phyloP scores from a whole-genome alignment of 2,113 vertebrate genomes.

The Chamaetylas fuelleborni region DNA sequence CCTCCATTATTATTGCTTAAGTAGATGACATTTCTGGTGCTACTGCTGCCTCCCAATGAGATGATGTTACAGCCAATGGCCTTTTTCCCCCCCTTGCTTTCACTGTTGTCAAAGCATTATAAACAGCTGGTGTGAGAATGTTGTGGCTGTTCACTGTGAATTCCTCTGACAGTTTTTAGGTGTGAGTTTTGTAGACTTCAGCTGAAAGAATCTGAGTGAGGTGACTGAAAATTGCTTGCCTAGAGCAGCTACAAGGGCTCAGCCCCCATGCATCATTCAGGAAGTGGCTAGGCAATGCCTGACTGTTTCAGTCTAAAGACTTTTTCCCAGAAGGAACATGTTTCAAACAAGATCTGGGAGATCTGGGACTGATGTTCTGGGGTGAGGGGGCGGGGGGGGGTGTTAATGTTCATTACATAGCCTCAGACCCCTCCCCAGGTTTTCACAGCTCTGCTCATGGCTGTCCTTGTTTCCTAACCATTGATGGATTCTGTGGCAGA shows the following conservation, averaged over 20 bases:
- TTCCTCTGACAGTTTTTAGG: constrained; percentile 18
- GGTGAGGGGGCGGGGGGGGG: no score
- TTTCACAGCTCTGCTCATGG: neutral
- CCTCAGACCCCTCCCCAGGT: neutral
- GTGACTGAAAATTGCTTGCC: constrained; percentile 2
- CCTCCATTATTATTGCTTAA: constrained; percentile 56
- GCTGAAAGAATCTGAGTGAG: neutral
- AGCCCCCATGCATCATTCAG: neutral
- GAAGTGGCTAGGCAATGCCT: neutral
- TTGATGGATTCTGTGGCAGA: neutral
- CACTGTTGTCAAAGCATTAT: constrained; percentile 23
- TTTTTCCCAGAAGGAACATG: neutral
- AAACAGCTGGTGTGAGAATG: constrained; percentile 30
- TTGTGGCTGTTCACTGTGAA: constrained; percentile 37
- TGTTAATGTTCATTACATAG: neutral
- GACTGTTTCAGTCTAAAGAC: neutral
- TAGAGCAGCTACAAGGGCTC: neutral
- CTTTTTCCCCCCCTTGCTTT: neutral
- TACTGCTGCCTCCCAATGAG: neutral
- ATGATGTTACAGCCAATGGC: constrained; percentile 4
- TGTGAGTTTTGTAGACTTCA: neutral
- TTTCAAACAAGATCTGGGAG: neutral
- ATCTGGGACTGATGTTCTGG: neutral
- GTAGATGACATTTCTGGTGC: constrained; percentile 51
- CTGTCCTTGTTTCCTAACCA: neutral